phyloP scores from a whole-genome alignment of 2,888 invertebrate species.

The Campoplex capitator region DNA sequence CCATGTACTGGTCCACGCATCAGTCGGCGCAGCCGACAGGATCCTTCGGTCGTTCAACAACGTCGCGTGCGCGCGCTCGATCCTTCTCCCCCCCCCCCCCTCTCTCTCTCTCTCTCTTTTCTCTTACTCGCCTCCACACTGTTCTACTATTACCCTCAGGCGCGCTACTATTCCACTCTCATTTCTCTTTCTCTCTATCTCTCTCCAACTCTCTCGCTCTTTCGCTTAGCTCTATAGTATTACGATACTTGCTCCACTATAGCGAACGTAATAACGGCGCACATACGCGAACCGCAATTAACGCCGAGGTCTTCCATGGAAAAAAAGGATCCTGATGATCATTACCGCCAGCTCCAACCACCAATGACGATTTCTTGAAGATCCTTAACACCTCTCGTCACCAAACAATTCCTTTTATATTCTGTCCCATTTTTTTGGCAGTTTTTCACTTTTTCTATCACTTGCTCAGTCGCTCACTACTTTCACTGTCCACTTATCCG shows the following conservation, averaged over 20 bases:
- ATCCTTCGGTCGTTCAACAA: slow-evolving; percentile 36
- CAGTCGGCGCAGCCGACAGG: slow-evolving; percentile 20
- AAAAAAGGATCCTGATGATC: background rate
- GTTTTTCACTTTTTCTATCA: background rate
- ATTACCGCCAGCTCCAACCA: background rate
- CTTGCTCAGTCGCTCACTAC: background rate
- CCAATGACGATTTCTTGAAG: background rate
- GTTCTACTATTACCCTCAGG: slow-evolving; percentile 45
- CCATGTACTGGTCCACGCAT: slow-evolving; percentile 23
- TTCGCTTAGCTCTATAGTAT: slow-evolving; percentile 19
- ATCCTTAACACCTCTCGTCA: background rate
- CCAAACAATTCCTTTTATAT: background rate
- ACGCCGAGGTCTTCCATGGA: slow-evolving; percentile 17
- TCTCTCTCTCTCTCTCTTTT: slow-evolving; percentile 10
- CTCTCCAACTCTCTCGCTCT: slow-evolving; percentile 24
- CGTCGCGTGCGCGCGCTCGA: slow-evolving; percentile 57
- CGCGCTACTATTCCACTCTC: slow-evolving; percentile 37
- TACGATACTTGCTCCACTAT: slow-evolving; percentile 46
- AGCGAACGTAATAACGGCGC: slow-evolving; percentile 25
- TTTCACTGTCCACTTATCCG: background rate
- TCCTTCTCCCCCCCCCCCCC: slow-evolving; percentile 19
- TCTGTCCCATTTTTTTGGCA: background rate
- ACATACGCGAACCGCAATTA: slow-evolving; percentile 32
- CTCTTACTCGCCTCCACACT: slow-evolving; percentile 11
- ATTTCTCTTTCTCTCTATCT: slow-evolving; percentile 33